These are phyloP conservation scores for Hylomyscus alleni DNA, from an alignment of 2,797 vertebrate genomes.

Conservation along the genomic window DNA sequence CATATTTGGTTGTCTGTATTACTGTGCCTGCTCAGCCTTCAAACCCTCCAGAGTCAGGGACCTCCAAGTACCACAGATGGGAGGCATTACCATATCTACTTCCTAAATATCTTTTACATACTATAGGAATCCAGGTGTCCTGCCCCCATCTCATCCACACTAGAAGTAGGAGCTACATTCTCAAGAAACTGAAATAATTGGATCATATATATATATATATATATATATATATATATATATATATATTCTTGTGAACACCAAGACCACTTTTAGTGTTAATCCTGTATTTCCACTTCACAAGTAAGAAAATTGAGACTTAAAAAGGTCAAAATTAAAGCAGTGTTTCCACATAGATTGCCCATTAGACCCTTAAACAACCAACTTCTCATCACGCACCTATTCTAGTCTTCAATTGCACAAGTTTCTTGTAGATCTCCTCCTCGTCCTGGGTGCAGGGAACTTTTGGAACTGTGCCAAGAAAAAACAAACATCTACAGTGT, in stretches of 20 bases:
- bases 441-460: neutral
- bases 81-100: neutral
- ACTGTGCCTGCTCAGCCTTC: neutral
- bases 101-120: neutral
- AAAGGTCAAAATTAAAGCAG: neutral
- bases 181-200: neutral
- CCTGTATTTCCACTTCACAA: neutral
- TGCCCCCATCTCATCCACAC: neutral
- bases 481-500: neutral
- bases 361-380: neutral
- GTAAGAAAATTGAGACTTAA: neutral
- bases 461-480: neutral
- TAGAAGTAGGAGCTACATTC: neutral
- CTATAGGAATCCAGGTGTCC: neutral
- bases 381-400: neutral
- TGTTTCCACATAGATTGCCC: neutral
- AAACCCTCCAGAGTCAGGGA: neutral
- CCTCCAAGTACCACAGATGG: neutral
- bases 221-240: neutral
- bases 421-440: neutral
- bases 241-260: too few species aligned
- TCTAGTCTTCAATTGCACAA: neutral
- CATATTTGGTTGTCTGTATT: neutral
- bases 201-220: too few species aligned
- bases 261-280: neutral